A percentile compares a stretch with the other conserved stretches of the same genome.
Conservation (phyloP, 2,888 invertebrate species). For the Taphrorychus bicolor region DNA sequence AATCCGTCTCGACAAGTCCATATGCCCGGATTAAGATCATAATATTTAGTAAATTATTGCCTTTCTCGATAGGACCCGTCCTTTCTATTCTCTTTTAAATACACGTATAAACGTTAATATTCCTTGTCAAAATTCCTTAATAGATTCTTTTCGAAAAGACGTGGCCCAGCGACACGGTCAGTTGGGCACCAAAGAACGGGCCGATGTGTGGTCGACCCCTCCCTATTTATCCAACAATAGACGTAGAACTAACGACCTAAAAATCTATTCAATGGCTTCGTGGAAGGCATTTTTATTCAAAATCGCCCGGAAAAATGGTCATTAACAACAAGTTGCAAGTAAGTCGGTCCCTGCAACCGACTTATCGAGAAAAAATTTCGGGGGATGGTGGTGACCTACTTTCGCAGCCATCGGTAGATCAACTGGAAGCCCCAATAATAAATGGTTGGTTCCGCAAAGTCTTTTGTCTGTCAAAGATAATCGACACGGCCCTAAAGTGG, state of each 20-base stretch:
- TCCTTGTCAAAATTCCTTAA: constrained; percentile 35
- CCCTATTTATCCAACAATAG: constrained; percentile 47
- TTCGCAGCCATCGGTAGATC: constrained; percentile 31
- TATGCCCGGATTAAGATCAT: constrained; percentile 1
- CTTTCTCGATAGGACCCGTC: neutral
- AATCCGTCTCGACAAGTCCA: neutral
- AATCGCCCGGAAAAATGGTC: constrained; percentile 9
- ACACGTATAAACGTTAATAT: constrained; percentile 12
- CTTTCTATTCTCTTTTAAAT: neutral
- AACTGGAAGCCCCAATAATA: constrained; percentile 39
- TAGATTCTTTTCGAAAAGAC: constrained; percentile 5
- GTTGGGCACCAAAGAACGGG: constrained; percentile 45
- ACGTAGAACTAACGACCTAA: constrained; percentile 22
- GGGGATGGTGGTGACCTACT: constrained; percentile 25
- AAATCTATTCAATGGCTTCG: constrained; percentile 24
- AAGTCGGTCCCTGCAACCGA: neutral
- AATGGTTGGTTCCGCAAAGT: constrained; percentile 41
- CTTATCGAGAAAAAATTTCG: neutral
- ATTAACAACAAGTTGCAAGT: constrained; percentile 8
- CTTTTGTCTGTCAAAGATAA: constrained; percentile 41
- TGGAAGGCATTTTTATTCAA: constrained; percentile 34
- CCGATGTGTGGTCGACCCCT: constrained; percentile 47
- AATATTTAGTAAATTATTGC: constrained; percentile 1
- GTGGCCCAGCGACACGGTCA: constrained; percentile 40
- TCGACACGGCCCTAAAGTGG: constrained; percentile 28